phyloP scores from a whole-genome alignment of 1,140 invertebrate genomes.

The Anadara kagoshimensis region DNA sequence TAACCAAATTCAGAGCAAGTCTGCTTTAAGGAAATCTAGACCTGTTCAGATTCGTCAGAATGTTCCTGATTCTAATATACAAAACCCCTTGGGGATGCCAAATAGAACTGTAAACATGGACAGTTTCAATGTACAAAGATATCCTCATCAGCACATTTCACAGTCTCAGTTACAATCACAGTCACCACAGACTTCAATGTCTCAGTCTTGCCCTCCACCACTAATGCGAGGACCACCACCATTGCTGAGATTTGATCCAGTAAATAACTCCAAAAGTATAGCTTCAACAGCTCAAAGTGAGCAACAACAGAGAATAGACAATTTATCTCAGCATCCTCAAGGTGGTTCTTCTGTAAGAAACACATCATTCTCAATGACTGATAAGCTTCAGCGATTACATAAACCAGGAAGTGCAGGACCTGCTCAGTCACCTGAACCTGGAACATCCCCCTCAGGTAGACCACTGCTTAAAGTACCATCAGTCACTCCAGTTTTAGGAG shows the following conservation, averaged over 20 bases:
- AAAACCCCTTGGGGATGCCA: not conserved
- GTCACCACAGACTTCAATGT: not conserved
- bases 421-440: not conserved
- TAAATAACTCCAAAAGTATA: not conserved
- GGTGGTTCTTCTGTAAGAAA: not conserved
- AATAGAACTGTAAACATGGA: conserved; percentile 14
- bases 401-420: conserved; percentile 14
- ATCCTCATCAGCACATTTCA: not conserved
- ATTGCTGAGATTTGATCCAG: conserved; percentile 44
- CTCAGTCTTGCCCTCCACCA: conserved; percentile 37
- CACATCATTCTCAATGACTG: conserved; percentile 28
- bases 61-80: conserved; percentile 21
- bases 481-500: conserved; percentile 20
- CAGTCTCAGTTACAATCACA: not conserved
- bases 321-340: not conserved
- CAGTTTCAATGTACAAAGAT: conserved; percentile 9
- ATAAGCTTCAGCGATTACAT: conserved; percentile 30
- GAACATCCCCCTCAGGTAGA: conserved; percentile 10
- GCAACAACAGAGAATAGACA: not conserved
- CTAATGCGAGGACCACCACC: conserved; percentile 55
- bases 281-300: not conserved
- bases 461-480: conserved; percentile 53
- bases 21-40: conserved; percentile 33
- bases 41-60: conserved; percentile 21
- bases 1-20: conserved; percentile 22